These are phyloP conservation scores for Yponomeuta plumbellus DNA, from an alignment of 2,888 invertebrate species.

Conservation along the genomic window DNA sequence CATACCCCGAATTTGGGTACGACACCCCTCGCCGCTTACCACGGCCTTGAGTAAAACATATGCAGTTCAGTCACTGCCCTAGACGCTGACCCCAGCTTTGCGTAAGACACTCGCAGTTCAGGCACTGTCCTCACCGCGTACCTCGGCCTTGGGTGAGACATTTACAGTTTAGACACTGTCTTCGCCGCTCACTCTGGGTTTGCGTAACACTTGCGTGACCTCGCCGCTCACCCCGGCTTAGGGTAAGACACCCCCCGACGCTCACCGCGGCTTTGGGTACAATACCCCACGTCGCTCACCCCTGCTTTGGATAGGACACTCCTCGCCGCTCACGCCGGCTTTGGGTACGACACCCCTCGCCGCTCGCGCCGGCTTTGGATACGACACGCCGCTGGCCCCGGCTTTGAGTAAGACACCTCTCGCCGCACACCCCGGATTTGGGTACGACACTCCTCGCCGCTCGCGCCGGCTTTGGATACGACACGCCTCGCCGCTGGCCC, in stretches of 20 bases:
- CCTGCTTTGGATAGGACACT: conserved; percentile 78
- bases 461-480: conserved; percentile 93
- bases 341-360: background rate
- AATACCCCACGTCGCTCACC: no score
- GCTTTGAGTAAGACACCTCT: no score
- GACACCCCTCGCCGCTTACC: conserved; percentile 89
- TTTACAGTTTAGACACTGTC: conserved; percentile 78
- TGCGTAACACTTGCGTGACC: no score
- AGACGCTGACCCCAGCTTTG: conserved; percentile 96
- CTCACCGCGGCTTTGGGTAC: background rate
- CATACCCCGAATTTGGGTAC: conserved; percentile 92
- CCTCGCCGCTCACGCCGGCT: no score
- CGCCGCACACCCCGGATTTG: no score
- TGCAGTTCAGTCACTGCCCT: conserved; percentile 78
- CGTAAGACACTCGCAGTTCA: conserved; percentile 76
- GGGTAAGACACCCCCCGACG: no score
- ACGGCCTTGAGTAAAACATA: conserved; percentile 84
- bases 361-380: no score
- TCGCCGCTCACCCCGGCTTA: background rate
- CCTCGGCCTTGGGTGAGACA: no score
- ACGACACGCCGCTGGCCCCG: no score
- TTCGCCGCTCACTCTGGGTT: conserved; percentile 95
- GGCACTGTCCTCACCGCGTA: no score
- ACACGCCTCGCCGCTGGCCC: conserved; percentile 55
- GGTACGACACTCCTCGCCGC: conserved; percentile 81